Evolutionary conservation across 2,888 invertebrate genomes (phyloP), one percentile per base, ranked within the genome.

Genomic region (Drosophila lutescens): DNA sequence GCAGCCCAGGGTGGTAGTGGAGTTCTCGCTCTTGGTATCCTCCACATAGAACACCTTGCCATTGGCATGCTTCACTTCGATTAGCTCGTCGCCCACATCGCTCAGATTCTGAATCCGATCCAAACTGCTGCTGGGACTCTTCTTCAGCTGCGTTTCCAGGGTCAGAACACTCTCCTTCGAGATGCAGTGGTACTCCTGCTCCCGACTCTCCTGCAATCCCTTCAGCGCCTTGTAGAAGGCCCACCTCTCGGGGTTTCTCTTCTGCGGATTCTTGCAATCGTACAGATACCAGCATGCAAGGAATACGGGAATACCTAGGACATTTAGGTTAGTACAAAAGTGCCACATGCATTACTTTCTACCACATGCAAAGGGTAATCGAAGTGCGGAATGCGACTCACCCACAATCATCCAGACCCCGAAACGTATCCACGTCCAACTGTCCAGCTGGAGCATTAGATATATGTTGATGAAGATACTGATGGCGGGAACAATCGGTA

Each of bases 381-480:
- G 12, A 49, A 26, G 17, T n/a, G 38, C 12, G 5, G 13, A 26
- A 2, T 1, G 12, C 54, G 49, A 66, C 94, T 93, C 92, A 96
- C 98, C 98, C 77, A 97, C 91, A 30, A 92, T 89, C 94, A 97
- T 95, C 98, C 98, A 98, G 12, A 97, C 92, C 1, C 93, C 94
- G 89, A 97, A 96, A 74, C 97, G 93, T 30, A 97, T 93, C 98
- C 98, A 98, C 1, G 98, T 98, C 80, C 94, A 93, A 3, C 91
- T 80, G 76, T 96, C 95, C 78, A 98, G 93, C 91, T 96, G 94
- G 61, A 96, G 92, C 97, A 98, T 97, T 15, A 98, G 93, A 89
- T 97, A 96, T 62, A 97, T 94, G 89, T 98, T 98, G 49, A 96
- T 93, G 81, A 97, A 94, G 79, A 97, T 95, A 91, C 97, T 97